Base-by-base conservation (phyloP, 2,888 invertebrate species). In the Melinaea marsaeus region DNA sequence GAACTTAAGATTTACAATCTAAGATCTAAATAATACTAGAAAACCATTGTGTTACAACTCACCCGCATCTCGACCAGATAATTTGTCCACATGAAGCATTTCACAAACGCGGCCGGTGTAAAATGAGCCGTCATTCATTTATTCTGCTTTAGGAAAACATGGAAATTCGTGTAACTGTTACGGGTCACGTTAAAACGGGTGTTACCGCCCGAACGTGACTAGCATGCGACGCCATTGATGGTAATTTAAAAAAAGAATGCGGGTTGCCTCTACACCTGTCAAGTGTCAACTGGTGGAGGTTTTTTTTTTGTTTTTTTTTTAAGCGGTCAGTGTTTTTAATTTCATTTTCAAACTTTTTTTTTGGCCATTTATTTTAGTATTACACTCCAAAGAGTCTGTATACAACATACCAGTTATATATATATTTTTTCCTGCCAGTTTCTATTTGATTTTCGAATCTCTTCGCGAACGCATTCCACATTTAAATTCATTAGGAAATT, bases 221-320 rank as follows among this genome's bases (percentile, higher is more conserved):
- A 7, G 68, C 68, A 71, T 71, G 58, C 61, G 58, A 47, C 59
- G 65, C 59, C 64, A 69, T 67, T 68, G 68, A 65, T 60, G 67
- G 66, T 69, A 64, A 64, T 70, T 67, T 63, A 46, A 70, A 72
- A 71, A 70, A 64, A 68, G 69, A 70, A 72, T 71, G 71, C 72
- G 72, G 71, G 72, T 64, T 63, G 51, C 51, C 64, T 69, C 59
- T 67, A 67, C 70, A 71, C 65, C 67, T 72, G 72, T 72, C 72
- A 70, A 70, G 60, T 71, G 71, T 72, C 70, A 70, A 70, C 60
- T 56, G 57, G 37, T 60, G 64, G 62, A 58, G 57, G 60, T 47
- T 62, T 58, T 61, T 68, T 60, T 61, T 68, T 62, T 64, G 0
- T 62, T 66, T 58, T 62, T 42, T 46, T 57, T 22, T 57, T 46